Evolutionary conservation across 2,888 invertebrate species (phyloP).

Genomic region (Xestia sexstrigata): DNA sequence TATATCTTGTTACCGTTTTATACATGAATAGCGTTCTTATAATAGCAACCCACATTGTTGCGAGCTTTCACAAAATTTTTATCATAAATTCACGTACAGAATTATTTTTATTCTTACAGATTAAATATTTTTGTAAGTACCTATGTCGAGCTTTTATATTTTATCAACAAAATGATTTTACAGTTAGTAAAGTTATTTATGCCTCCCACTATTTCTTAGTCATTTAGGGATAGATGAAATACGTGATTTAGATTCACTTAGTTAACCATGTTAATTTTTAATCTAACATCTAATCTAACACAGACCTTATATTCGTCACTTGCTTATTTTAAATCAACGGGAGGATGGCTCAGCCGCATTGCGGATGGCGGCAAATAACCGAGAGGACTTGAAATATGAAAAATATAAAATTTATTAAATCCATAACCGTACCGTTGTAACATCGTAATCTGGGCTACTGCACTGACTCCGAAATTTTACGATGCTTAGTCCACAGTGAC

Average conservation of each 20-base stretch:
- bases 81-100: not conserved
- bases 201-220: not conserved
- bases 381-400: conserved; percentile 1
- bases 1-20: not conserved
- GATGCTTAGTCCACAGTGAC: not conserved
- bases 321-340: conserved; percentile 8
- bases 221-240: not conserved
- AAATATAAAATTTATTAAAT: conserved; percentile 21
- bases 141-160: not conserved
- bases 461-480: not conserved
- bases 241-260: not conserved
- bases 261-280: not conserved
- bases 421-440: conserved; percentile 9
- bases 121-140: not conserved
- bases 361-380: conserved; percentile 32
- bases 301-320: not conserved
- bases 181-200: not conserved
- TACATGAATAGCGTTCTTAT: conserved; percentile 5
- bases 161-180: not conserved
- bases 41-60: not conserved
- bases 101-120: conserved; percentile 3
- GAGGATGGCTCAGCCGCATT: conserved; percentile 28
- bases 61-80: conserved; percentile 1
- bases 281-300: not conserved
- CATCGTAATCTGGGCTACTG: conserved; percentile 7